Evolutionary conservation across 2,113 vertebrate species (phyloP), one percentile per base, ranked within the genome.

Genomic region (Amphiprion percula): DNA sequence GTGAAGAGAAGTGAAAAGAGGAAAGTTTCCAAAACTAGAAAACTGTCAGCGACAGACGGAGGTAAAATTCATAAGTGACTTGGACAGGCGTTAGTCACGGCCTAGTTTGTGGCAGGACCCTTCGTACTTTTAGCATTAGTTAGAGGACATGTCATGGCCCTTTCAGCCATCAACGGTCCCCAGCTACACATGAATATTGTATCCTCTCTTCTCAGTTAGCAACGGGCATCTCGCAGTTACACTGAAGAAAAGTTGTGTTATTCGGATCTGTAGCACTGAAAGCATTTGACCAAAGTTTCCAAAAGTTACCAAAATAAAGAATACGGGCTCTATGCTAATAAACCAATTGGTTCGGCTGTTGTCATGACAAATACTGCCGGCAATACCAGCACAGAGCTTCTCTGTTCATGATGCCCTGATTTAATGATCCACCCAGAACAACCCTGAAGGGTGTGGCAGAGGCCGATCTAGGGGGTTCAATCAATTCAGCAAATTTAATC

Each of bases 401-500:
- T 87, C 78, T 82, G 82, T 88, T 68, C 58, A 17, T 4, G 33
- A 41, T 74, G 46, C 44, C 61, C 58, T 16, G 37, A 69, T 86
- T 77, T 79, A 85, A 76, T 30, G 53, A 88, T 80, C 70, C 74
- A 79, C 76, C 74, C 64, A 30, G 56, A 80, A 87, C 64, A 83
- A 49, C 67, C 87, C 90, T 77, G 49, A 16, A 68, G 92, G 83
- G 67, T 28, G 68, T 33, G 63, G 58, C 59, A 67, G 44, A 19
- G 79, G 64, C 75, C 46, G 71, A 87, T 88, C 69, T 11, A 60
- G 68, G 26, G 37, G 68, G 46, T 81, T 79, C 70, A 88, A 89
- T 94, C 92, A 91, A 88, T 93, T 74, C 79, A 75, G 68, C 64
- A 87, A 89, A 93, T 93, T 89, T 80, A 87, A 89, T 79, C 69